phyloP scores from a whole-genome alignment of 2,797 vertebrate genomes.

The Merluccius polli region DNA sequence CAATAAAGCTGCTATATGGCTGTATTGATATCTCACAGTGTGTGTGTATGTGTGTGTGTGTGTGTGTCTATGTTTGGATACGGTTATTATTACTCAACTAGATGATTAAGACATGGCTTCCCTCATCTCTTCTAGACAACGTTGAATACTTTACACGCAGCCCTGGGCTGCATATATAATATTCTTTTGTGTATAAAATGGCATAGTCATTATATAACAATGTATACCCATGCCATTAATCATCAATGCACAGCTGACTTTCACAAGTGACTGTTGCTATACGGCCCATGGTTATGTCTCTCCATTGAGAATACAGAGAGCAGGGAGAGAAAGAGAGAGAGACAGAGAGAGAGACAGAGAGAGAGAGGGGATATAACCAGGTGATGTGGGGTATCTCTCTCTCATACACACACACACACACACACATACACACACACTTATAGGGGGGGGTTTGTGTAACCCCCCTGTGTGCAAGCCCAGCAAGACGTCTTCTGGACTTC shows the following conservation, averaged over 20 bases:
- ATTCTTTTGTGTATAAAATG: not conserved
- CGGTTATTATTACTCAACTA: not conserved
- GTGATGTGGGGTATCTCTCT: not conserved
- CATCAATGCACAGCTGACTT: not conserved
- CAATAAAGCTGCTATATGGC: not conserved
- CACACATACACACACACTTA: slow-evolving; percentile 11
- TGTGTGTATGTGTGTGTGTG: not conserved
- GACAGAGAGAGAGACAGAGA: too few species aligned
- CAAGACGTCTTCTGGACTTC: slow-evolving; percentile 25
- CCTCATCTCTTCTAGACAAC: not conserved
- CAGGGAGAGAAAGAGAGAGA: not conserved
- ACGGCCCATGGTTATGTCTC: not conserved
- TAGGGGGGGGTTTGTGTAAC: not conserved
- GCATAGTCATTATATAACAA: not conserved
- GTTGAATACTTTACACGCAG: not conserved
- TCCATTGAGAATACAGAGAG: not conserved
- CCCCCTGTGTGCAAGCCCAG: slow-evolving; percentile 27
- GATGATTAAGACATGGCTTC: not conserved
- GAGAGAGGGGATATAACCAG: too few species aligned
- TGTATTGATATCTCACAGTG: not conserved
- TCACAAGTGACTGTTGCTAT: not conserved
- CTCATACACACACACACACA: slow-evolving; percentile 9
- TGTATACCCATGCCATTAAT: too few species aligned
- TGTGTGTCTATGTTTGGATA: not conserved
- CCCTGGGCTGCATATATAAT: not conserved